Evolutionary conservation across 2,888 invertebrate species (phyloP), one percentile per base, ranked within the genome.

Genomic region (Phoronis australis): DNA sequence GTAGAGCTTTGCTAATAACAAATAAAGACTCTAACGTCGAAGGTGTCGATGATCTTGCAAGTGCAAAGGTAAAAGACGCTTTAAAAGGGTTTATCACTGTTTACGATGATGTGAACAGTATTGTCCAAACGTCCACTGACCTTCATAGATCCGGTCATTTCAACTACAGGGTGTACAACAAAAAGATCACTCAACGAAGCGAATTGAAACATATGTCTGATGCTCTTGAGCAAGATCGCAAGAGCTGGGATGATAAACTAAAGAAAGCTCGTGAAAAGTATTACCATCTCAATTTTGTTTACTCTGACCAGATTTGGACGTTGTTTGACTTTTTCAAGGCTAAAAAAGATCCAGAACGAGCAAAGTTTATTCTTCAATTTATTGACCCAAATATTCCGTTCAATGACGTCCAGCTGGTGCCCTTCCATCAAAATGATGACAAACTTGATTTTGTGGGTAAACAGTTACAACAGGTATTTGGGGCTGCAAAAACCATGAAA

Each of bases 1-100:
- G 61, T 20, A 38, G 61, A n/a, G 59, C 59, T 9, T 44, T 61
- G 3, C 44, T 61, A 0, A 35, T 61, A 1, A 51, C 57, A 49
- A 61, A 53, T 25, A 51, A 54, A 6, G 48, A 31, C 9, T 12
- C 31, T 12, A 31, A 31, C 9, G 9, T 31, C 9, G 15, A 9
- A 9, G 15, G 31, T 31, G 31, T 12, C 15, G 31, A 31, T 15
- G 9, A 31, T 31, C 9, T 31, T 31, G 15, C 9, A 9, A 15
- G 9, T 31, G 9, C 31, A 9, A 12, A 12, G 31, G 31, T 12
- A 31, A 31, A 31, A 15, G 31, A 12, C 9, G 31, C 9, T 12
- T 31, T 31, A 31, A 15, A 31, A 12, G 15, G 15, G 31, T 31
- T 31, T 31, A 31, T 31, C 15, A 15, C 31, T 12, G 31, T 15